Conservation (phyloP, 2,113 vertebrate species). For the Alaudala cheleensis region DNA sequence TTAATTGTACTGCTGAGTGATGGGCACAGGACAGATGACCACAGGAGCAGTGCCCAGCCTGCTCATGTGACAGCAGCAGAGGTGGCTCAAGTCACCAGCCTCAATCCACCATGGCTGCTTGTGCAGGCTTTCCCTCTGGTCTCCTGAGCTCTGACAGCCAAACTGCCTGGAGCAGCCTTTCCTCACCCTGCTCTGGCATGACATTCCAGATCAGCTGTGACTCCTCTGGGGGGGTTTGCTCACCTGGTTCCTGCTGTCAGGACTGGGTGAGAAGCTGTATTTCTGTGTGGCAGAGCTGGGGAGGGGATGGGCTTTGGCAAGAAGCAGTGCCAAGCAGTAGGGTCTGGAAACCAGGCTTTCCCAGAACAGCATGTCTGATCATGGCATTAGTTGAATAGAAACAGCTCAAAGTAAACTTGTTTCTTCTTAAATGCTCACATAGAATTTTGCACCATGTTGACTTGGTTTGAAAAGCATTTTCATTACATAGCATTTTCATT, state of each 20-base stretch:
- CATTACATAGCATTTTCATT: too few relatives aligned
- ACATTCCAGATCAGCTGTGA: neutral
- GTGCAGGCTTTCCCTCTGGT: neutral
- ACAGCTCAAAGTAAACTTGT: neutral
- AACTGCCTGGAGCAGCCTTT: neutral
- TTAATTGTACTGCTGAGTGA: neutral
- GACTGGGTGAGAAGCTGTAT: neutral
- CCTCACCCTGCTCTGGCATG: neutral
- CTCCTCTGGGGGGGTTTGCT: neutral
- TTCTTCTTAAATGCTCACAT: neutral
- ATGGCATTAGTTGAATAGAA: neutral
- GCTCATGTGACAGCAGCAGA: neutral
- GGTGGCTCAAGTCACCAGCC: neutral
- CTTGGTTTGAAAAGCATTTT: neutral
- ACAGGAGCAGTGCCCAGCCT: neutral
- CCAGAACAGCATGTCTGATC: neutral
- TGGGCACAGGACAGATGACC: neutral
- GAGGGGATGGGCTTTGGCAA: neutral
- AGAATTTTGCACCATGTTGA: neutral
- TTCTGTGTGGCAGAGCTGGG: neutral
- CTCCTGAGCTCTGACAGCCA: neutral
- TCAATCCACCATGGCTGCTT: neutral
- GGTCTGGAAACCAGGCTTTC: neutral
- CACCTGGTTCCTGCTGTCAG: neutral
- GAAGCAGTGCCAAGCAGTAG: neutral